A percentile compares a stretch with the other conserved stretches of the same genome.
These are phyloP conservation scores for Callithrix jacchus DNA, from an alignment of 2,113 vertebrate genomes.

Conservation along the genomic window DNA sequence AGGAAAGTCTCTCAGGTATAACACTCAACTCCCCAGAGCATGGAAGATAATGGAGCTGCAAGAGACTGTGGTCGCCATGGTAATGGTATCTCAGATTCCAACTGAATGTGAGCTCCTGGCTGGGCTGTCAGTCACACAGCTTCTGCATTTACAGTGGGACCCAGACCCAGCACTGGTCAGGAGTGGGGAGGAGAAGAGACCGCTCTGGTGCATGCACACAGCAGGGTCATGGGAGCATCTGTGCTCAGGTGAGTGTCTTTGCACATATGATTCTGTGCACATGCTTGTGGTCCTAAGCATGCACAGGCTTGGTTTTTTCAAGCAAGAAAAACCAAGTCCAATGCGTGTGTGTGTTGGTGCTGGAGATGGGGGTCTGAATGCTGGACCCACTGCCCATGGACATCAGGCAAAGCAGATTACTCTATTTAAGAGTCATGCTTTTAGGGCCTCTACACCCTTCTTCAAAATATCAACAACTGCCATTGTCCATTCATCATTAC, in stretches of 20 bases:
- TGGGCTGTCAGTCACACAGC: conserved; percentile 56
- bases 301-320: not conserved
- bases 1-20: conserved; percentile 62
- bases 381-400: not conserved
- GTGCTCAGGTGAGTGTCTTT: not conserved
- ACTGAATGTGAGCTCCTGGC: conserved; percentile 46
- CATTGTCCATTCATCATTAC: not conserved
- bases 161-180: not conserved
- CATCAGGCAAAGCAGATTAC: not conserved
- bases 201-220: too few relatives aligned
- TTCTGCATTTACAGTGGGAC: conserved; percentile 20
- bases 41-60: conserved; percentile 49
- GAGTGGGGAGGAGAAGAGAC: not conserved
- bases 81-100: conserved; percentile 65
- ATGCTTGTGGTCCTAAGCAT: not conserved
- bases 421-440: not conserved
- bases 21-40: conserved; percentile 29
- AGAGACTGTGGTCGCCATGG: conserved; percentile 64
- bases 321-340: not conserved
- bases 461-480: conserved; percentile 12
- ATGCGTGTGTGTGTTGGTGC: not conserved
- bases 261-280: not conserved
- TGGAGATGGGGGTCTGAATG: not conserved
- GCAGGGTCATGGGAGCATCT: not conserved
- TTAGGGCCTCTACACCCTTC: not conserved